Percentiles rank a stretch among this genome's conserved stretches.
phyloP scores from a whole-genome alignment of 2,113 vertebrate genomes.

The Bos indicus region DNA sequence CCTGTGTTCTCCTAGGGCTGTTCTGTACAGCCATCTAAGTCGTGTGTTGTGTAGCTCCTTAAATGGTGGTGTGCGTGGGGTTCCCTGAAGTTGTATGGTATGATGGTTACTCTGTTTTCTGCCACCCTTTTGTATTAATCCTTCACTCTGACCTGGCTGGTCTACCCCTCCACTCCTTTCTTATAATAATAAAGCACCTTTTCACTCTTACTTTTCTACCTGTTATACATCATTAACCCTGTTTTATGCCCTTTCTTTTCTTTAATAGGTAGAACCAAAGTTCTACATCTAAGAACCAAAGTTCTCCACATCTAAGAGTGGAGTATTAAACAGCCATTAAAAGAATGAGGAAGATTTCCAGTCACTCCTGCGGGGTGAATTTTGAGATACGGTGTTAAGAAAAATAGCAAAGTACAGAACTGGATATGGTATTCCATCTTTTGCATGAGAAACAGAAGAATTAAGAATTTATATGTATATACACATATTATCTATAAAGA shows the following conservation, averaged over 20 bases:
- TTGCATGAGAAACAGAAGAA: not conserved
- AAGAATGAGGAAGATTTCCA: not conserved
- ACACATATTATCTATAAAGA: not conserved
- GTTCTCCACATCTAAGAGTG: not conserved
- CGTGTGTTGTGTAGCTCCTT: not conserved
- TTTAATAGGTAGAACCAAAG: not conserved
- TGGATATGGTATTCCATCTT: not conserved
- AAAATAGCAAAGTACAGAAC: not conserved
- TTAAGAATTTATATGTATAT: not conserved
- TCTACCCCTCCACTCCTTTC: not conserved
- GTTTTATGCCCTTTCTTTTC: not conserved
- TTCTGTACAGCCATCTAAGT: not conserved
- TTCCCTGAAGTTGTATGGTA: not conserved
- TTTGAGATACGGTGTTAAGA: not conserved
- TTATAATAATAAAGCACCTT: not conserved
- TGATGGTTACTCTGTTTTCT: not conserved
- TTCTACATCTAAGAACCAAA: not conserved
- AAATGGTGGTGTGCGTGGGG: not conserved
- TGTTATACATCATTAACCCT: not conserved
- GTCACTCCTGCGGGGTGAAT: not conserved
- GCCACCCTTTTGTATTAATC: not conserved
- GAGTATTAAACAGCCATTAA: not conserved
- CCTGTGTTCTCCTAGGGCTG: not conserved
- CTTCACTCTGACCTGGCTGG: not conserved
- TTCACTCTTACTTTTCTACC: not conserved